Evolutionary conservation across 2,888 invertebrate species (phyloP).

Genomic region (Frankliniella fusca): DNA sequence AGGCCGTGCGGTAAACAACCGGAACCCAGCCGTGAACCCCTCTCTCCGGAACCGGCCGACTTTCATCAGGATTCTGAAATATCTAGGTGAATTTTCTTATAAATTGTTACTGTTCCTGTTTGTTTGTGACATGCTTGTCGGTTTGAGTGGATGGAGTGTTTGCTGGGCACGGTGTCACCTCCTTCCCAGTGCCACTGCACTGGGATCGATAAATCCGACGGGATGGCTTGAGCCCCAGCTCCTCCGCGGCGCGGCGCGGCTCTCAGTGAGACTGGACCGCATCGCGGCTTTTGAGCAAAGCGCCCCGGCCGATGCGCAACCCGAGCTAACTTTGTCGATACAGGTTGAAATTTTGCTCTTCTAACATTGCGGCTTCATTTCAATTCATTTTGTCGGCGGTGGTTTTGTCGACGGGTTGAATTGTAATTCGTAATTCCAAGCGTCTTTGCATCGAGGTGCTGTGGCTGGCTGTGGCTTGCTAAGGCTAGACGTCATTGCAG

Average conservation of each 20-base stretch:
- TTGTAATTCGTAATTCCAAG: not conserved
- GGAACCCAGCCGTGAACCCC: not conserved
- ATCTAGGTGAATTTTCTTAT: not conserved
- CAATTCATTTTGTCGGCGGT: not conserved
- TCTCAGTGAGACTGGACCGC: too few species aligned
- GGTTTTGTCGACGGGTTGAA: not conserved
- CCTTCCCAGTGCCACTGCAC: not conserved
- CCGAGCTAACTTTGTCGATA: not conserved
- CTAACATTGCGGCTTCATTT: not conserved
- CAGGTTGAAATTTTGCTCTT: not conserved
- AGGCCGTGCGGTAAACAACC: constrained; percentile 22
- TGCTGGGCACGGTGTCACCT: not conserved
- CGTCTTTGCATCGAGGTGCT: too few species aligned
- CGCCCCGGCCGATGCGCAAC: not conserved
- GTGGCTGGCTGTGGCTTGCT: too few species aligned
- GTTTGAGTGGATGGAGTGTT: not conserved
- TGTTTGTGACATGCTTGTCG: not conserved
- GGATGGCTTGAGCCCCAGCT: too few species aligned
- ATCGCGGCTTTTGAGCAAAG: not conserved
- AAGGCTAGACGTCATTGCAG: not conserved
- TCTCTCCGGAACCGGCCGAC: constrained; percentile 16
- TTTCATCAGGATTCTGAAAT: not conserved
- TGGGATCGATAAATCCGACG: not conserved
- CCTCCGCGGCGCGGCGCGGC: too few species aligned
- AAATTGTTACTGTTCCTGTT: not conserved